These are phyloP conservation scores for Gallinago paraguaiae DNA, from an alignment of 2,113 vertebrate species.

Conservation along the genomic window DNA sequence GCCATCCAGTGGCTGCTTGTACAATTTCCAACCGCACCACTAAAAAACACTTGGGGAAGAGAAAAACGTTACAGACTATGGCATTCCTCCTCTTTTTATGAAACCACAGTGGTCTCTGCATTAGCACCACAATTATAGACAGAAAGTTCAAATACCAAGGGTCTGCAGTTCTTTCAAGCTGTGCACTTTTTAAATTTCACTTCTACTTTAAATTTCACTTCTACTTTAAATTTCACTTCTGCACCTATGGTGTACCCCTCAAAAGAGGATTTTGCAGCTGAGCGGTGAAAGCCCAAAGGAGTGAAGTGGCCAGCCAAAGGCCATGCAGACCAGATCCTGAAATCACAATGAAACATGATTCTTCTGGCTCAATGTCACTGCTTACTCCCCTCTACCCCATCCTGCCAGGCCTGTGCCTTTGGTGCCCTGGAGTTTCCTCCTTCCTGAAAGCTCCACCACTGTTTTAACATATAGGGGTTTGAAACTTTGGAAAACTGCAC, in stretches of 20 bases:
- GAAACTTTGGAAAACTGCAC: background rate
- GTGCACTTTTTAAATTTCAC: background rate
- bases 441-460: background rate
- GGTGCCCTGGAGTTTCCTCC: background rate
- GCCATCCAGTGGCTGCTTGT: conserved; percentile 62
- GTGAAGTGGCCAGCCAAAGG: background rate
- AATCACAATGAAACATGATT: background rate
- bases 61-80: background rate
- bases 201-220: background rate
- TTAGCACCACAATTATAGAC: background rate
- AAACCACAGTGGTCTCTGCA: background rate
- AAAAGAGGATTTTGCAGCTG: background rate
- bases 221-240: background rate
- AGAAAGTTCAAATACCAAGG: background rate
- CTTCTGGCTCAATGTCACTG: background rate
- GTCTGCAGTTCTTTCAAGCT: background rate
- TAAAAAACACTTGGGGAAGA: background rate
- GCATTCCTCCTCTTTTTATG: background rate
- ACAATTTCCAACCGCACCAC: background rate
- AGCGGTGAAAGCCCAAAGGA: background rate
- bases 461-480: background rate
- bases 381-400: background rate
- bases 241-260: background rate
- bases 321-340: background rate
- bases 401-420: background rate